A percentile compares a stretch with the other conserved stretches of the same genome.
Conservation (phyloP, 2,113 vertebrate genomes). For the Lagenorhynchus albirostris region DNA sequence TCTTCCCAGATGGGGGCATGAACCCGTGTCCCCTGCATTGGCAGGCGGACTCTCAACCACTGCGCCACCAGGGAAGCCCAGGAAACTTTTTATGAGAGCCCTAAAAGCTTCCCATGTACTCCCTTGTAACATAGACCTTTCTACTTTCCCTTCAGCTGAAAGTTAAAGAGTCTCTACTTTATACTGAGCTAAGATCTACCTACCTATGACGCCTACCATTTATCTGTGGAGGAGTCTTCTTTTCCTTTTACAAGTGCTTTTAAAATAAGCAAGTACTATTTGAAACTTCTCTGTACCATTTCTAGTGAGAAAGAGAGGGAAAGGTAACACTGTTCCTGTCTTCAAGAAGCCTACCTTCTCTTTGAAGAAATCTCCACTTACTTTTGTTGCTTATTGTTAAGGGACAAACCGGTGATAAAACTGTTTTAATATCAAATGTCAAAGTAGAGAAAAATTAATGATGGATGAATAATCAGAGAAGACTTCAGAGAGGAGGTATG, state of each 20-base stretch:
- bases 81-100: background rate
- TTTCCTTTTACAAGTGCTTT: background rate
- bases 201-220: background rate
- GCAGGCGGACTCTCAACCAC: no score
- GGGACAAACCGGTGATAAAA: background rate
- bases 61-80: background rate
- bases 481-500: background rate
- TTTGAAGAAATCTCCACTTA: conserved; percentile 12
- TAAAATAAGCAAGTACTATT: background rate
- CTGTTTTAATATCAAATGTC: background rate
- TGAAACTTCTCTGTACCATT: background rate
- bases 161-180: background rate
- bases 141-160: background rate
- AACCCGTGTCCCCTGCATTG: no score
- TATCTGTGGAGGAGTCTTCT: background rate
- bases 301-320: background rate
- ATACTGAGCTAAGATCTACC: background rate
- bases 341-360: background rate
- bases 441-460: background rate
- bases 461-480: background rate
- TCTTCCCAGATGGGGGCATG: no score
- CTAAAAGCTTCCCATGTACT: background rate
- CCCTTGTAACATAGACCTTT: background rate
- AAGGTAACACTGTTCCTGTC: background rate
- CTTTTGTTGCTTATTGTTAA: background rate